Evolutionary conservation across 1,140 invertebrate species (phyloP).

Genomic region (Drosophila ohnishii): DNA sequence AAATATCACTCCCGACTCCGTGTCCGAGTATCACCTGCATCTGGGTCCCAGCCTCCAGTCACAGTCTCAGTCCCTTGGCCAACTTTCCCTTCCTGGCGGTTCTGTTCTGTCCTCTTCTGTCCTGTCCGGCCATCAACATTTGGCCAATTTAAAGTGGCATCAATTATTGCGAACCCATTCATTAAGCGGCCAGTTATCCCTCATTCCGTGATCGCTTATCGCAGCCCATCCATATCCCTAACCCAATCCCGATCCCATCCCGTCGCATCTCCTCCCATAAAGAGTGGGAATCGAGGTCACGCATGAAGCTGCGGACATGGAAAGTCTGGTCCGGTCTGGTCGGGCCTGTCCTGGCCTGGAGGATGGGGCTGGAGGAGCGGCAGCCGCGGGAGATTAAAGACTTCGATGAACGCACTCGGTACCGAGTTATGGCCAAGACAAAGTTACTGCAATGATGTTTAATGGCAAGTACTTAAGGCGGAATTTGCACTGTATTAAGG

Average conservation of each 20-base stretch:
- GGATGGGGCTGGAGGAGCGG: slow-evolving; percentile 1
- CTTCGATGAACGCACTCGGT: slow-evolving; percentile 26
- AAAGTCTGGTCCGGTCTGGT: slow-evolving; percentile 43
- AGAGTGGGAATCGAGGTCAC: slow-evolving; percentile 71
- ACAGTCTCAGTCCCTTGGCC: slow-evolving; percentile 45
- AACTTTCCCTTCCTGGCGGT: slow-evolving; percentile 58
- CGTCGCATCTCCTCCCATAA: slow-evolving; percentile 1
- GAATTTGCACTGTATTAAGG: slow-evolving; percentile 52
- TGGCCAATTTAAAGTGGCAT: slow-evolving; percentile 75
- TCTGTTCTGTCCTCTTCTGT: slow-evolving; percentile 27
- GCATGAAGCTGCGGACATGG: slow-evolving; percentile 57
- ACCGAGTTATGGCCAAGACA: slow-evolving; percentile 24
- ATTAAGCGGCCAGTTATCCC: slow-evolving; percentile 78
- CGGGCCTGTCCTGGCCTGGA: neutral
- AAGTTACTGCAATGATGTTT: slow-evolving; percentile 46
- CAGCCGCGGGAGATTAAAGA: slow-evolving; percentile 38
- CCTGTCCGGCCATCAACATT: slow-evolving; percentile 51
- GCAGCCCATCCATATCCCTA: slow-evolving; percentile 62
- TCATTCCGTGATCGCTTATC: slow-evolving; percentile 77
- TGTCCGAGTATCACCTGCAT: slow-evolving; percentile 63
- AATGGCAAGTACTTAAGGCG: slow-evolving; percentile 47
- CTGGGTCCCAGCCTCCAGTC: slow-evolving; percentile 13
- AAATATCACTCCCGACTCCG: slow-evolving; percentile 67
- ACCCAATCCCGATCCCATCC: slow-evolving; percentile 47
- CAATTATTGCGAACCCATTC: slow-evolving; percentile 78